Evolutionary conservation across 2,113 vertebrate genomes (phyloP).

Genomic region (Melanostigma gelatinosum): DNA sequence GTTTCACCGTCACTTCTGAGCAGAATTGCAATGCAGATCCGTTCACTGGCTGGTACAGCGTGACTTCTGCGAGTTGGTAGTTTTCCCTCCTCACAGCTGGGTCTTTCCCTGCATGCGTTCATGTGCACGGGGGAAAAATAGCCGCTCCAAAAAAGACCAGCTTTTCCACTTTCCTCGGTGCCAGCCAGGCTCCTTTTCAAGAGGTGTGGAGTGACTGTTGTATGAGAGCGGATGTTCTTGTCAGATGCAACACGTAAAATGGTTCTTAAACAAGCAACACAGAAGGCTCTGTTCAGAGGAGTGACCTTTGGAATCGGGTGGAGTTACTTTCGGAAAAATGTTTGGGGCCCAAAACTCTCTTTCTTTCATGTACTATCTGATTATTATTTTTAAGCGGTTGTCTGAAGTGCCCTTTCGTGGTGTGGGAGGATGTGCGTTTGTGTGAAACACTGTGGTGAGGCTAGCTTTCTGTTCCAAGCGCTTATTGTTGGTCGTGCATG

Average conservation of each 20-base stretch:
- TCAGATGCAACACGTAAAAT: conserved; percentile 52
- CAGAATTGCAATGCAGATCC: neutral
- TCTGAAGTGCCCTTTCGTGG: conserved; percentile 24
- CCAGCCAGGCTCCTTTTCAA: conserved; percentile 38
- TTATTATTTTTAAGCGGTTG: conserved; percentile 21
- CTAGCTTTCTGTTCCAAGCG: conserved; percentile 15
- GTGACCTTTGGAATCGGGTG: conserved; percentile 75
- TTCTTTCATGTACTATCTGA: conserved; percentile 40
- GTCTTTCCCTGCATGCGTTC: neutral
- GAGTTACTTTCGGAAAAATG: conserved; percentile 66
- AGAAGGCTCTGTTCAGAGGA: conserved; percentile 64
- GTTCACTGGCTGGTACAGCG: neutral
- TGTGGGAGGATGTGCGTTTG: conserved; percentile 15
- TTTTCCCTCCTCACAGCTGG: conserved; percentile 15
- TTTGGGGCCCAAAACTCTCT: conserved; percentile 46
- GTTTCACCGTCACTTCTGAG: conserved; percentile 1
- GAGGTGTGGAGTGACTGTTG: conserved; percentile 67
- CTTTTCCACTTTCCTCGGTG: conserved; percentile 40
- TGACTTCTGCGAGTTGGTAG: neutral
- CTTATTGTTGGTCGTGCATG: conserved; percentile 20
- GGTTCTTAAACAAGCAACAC: conserved; percentile 65
- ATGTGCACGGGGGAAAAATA: conserved; percentile 23
- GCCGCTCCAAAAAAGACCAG: conserved; percentile 12
- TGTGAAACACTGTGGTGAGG: conserved; percentile 13
- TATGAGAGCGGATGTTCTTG: conserved; percentile 62